Percentiles rank a stretch among this genome's conserved stretches.
phyloP scores from a whole-genome alignment of 2,888 invertebrate species.

The Acheta domesticus region DNA sequence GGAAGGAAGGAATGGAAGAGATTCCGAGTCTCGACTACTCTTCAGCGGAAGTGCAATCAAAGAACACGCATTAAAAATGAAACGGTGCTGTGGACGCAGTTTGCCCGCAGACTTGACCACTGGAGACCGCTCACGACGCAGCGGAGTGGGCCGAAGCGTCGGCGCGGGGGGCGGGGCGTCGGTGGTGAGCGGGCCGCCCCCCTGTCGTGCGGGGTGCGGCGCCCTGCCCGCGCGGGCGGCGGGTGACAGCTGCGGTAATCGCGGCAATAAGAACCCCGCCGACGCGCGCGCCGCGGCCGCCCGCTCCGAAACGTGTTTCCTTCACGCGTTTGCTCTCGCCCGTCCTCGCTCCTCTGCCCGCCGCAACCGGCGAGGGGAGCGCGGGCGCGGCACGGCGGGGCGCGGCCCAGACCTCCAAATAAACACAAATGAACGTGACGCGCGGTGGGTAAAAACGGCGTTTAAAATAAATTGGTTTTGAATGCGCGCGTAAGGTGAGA shows the following conservation, averaged over 20 bases:
- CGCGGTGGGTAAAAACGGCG: background rate
- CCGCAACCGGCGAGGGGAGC: background rate
- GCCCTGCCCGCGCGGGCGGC: background rate
- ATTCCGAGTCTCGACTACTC: too few species aligned
- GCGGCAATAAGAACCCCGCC: background rate
- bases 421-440: background rate
- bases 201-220: too few species aligned
- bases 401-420: background rate
- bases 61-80: too few species aligned
- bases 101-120: too few species aligned
- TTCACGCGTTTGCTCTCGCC: background rate
- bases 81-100: too few species aligned
- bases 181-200: background rate
- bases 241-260: constrained; percentile 18
- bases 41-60: too few species aligned
- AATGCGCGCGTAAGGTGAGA: constrained; percentile 18
- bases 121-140: too few species aligned
- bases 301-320: too few species aligned
- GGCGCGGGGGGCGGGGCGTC: too few species aligned
- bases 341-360: background rate
- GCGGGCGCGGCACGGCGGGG: background rate
- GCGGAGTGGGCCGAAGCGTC: too few species aligned
- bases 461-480: constrained; percentile 18
- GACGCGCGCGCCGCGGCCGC: too few species aligned
- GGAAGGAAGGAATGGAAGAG: too few species aligned